Evolutionary conservation across 2,888 invertebrate genomes (phyloP), one percentile per base, ranked within the genome.

Genomic region (Drosophila lacicola): DNA sequence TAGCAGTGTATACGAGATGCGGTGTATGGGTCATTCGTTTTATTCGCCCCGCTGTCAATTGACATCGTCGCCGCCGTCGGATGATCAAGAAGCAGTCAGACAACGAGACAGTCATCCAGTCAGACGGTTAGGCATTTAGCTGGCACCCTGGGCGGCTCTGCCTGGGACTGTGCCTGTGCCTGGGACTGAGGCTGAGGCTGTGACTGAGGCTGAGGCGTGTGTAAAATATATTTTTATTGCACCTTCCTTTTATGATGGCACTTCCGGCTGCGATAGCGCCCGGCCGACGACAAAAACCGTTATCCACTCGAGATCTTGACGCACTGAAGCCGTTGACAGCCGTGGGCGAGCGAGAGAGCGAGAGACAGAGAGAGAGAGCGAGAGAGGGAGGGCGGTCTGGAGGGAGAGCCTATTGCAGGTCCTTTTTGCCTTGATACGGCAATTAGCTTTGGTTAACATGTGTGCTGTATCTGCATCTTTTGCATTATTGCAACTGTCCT

Each of bases 181-280:
- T 60, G 58, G 50, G 67, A 33, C 57, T 37, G 71, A 54, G 66
- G 62, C 46, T 62, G 66, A 66, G 73, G 80, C 82, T n/a, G n/a
- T 60, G 67, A 33, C 57, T 37, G 71, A 54, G 66, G 62, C 46
- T 62, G 66, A 66, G 73, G 80, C 82, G 74, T 88, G 76, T 88
- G 82, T 90, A 84, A 89, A 90, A 90, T 84, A 90, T 84, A 90
- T 90, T 87, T 90, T 90, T 90, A 90, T 90, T 90, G 91, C 90
- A 90, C 90, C 91, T 90, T 90, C 90, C 90, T 90, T 86, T 90
- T 90, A 88, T 90, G 82, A 81, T 80, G 85, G 88, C 87, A 90
- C 90, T 90, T 90, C 90, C 90, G 90, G 90, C 85, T 82, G 80
- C 77, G 90, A 90, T 90, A 90, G 81, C 82, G 69, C 49, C 17